Evolutionary conservation across 2,888 invertebrate genomes (phyloP), one percentile per base, ranked within the genome.

Genomic region (Harpagoxenus sublaevis): DNA sequence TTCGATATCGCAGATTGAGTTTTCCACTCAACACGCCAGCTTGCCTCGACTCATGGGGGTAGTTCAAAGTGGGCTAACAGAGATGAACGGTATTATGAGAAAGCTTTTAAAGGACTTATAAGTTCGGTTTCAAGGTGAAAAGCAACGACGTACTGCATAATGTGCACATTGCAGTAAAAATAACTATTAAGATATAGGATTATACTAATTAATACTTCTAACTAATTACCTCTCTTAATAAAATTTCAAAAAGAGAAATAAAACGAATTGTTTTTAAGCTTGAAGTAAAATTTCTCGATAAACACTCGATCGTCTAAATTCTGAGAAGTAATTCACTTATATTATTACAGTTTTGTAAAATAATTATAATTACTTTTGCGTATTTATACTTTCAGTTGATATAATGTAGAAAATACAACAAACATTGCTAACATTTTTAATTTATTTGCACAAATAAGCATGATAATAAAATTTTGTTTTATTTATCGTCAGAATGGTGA

Each of bases 1-100:
- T 85, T 65, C 53, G 71, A 78, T 73, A 81, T 51, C 48, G 51
- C 73, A 73, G 57, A 77, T 85, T 78, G 60, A 78, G 66, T 63
- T 86, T 63, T 86, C 65, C 65, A 71, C 71, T 66, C 85, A 63
- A 75, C 63, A 62, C 45, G 53, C 39, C 62, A 82, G 42, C 45
- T 53, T 65, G 63, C 23, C 55, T 78, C 31, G 53, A 12, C 55
- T 77, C 78, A 83, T 83, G 78, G 53, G 78, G 65, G 77, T 82
- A 77, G 65, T 83, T 83, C 45, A 55, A 63, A 65, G 31, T 65
- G 55, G 31, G 65, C 63, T 63, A 75, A 63, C 62, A 42, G 15
- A 77, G 63, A 75, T 63, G 39, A 39, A 53, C 75, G 63, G 63
- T 83, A 65, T 83, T 55, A 78, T 63, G 31, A 65, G 55, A 45